Base-by-base conservation (phyloP, 92 coral and sea anemone species). In the Bergia puertoricense region DNA sequence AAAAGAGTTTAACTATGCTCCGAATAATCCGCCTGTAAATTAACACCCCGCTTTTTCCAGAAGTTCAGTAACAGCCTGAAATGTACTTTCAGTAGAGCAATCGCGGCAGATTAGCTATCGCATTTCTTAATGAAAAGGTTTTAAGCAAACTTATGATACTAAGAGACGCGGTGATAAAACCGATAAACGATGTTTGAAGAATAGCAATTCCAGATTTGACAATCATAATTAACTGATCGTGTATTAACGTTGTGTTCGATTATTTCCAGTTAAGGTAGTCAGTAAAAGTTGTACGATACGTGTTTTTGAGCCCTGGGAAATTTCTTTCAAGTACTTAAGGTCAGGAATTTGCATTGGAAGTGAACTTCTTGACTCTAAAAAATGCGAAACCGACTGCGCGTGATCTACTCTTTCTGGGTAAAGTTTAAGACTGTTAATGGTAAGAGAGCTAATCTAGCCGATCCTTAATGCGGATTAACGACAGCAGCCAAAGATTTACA, bases 381-480 rank as follows among this genome's bases (percentile, higher is more conserved):
- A 43, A 84, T 72, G 45, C 87, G 67, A 69, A 68, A 56, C 73
- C n/a, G 86, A 18, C n/a, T 66, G 59, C 8, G 85, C 69, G 48
- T 72, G 43, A 39, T 30, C 30, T 15, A 38, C 23, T 6, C 40
- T 30, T 36, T 57, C 71, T 40, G 86, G 62, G 16, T 46, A 84
- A 45, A 18, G 77, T 84, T 84, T 45, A 30, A 73, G 77, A 84
- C 45, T 44, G 67, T 36, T 69, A 84, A 72, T 71, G 66, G 37
- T 22, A 45, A 48, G 65, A 50, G 36, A 72, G 79, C n/a, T 72
- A 71, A 84, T 84, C 79, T 37, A 6, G 79, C 39, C 40, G 62
- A 84, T 68, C 67, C 87, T 38, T 84, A 84, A 71, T 84, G 15
- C 87, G 78, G 87, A 84, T 84, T 72, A 84, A 71, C 23, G 45